These are phyloP conservation scores for Pachyrhynchus sulphureomaculatus DNA, from an alignment of 1,140 invertebrate genomes.

Conservation along the genomic window DNA sequence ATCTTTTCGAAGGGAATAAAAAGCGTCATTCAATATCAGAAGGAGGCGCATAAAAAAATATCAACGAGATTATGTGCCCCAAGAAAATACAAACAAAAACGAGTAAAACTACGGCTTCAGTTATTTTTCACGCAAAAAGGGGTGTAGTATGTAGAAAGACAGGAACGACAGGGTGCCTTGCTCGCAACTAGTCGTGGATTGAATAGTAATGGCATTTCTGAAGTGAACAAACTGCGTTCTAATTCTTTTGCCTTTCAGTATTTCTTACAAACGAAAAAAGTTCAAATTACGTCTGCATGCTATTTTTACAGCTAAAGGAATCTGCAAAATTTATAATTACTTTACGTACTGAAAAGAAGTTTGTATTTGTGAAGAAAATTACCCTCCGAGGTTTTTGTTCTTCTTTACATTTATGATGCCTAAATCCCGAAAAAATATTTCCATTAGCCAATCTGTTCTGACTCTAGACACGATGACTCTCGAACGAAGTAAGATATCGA, in stretches of 20 bases:
- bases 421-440: too few species aligned
- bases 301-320: too few species aligned
- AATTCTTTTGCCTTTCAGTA: slow-evolving; percentile 12
- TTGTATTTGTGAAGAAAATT: too few species aligned
- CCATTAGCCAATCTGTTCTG: too few species aligned
- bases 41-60: slow-evolving; percentile 19
- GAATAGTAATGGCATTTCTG: slow-evolving; percentile 45
- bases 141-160: slow-evolving; percentile 47
- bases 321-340: too few species aligned
- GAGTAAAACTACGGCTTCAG: slow-evolving; percentile 40
- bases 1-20: not conserved
- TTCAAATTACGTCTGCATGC: too few species aligned
- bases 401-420: too few species aligned
- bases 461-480: too few species aligned
- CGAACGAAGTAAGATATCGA: too few species aligned
- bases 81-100: slow-evolving; percentile 26
- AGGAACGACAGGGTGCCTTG: slow-evolving; percentile 45
- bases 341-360: too few species aligned
- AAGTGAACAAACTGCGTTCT: slow-evolving; percentile 19
- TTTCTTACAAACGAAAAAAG: slow-evolving; percentile 10
- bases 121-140: slow-evolving; percentile 43
- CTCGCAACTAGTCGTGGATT: slow-evolving; percentile 41
- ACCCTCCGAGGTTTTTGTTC: too few species aligned
- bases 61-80: slow-evolving; percentile 12
- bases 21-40: slow-evolving; percentile 14